Base-by-base conservation (phyloP, 2,797 vertebrate genomes). In the Leptoclinus maculatus region DNA sequence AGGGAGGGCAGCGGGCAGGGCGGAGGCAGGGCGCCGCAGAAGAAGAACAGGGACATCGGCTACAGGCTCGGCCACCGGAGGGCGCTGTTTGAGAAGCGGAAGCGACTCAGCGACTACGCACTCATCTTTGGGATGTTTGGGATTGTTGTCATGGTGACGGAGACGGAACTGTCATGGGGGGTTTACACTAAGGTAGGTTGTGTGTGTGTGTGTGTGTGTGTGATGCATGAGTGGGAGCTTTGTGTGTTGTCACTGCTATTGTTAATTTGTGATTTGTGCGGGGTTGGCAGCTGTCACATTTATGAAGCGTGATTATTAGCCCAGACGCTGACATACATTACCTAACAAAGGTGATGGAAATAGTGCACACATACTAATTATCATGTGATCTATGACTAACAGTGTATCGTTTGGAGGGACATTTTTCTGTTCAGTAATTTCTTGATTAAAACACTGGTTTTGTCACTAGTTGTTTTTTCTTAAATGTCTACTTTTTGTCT, bases 81-180 rank as follows among this genome's bases (percentile, higher is more conserved):
- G 76, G 97, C 94, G 0, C 96, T 98, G 75, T 99, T 98, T 0
- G 97, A 99, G 94, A 99, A 99, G 91, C 94, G 97, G 67, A 98
- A 98, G 87, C 94, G 97, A 16, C 96, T 99, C 73, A 98, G 97
- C 5, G 97, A 99, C 89, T 99, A 99, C 53, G 97, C 97, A 3
- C 95, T 99, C 79, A 98, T 99, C 88, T 99, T 99, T 5, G 97
- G 97, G 87, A 97, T 99, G 97, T 99, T 99, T 77, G 97, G 97
- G 91, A 98, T 99, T 66, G 97, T 98, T 27, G 97, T 98, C 90
- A 98, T 98, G 97, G 97, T 99, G 92, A 98, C 97, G 0, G 97
- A 99, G 93, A 98, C 97, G 0, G 97, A 99, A 92, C 95, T 98
- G 70, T 98, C 97, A 86, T 98, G 97, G 97, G 97, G 97, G 71